A percentile compares a stretch with the other conserved stretches of the same genome.
These are phyloP conservation scores for Cetonia aurata DNA, from an alignment of 2,888 invertebrate species.

Conservation along the genomic window DNA sequence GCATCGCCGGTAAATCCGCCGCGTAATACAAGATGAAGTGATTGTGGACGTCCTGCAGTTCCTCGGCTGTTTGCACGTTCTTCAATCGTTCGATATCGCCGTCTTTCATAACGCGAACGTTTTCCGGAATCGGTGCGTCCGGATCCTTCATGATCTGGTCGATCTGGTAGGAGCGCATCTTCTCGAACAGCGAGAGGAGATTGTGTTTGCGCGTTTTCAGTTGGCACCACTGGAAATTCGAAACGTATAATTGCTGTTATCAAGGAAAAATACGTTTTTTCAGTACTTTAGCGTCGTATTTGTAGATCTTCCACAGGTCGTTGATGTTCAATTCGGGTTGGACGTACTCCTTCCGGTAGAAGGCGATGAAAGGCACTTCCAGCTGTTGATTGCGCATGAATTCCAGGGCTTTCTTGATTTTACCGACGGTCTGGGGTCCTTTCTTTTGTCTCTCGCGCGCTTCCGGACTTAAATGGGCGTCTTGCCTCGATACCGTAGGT, in stretches of 20 bases:
- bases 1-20: conserved; percentile 86
- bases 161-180: conserved; percentile 92
- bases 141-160: conserved; percentile 85
- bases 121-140: conserved; percentile 87
- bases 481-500: conserved; percentile 85
- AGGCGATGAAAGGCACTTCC: conserved; percentile 98
- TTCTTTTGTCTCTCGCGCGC: conserved; percentile 72
- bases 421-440: conserved; percentile 81
- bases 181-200: conserved; percentile 84
- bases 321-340: conserved; percentile 94
- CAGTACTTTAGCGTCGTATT: conserved; percentile 50
- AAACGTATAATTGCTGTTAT: conserved; percentile 9
- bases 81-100: conserved; percentile 86
- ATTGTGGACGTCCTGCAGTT: conserved; percentile 91
- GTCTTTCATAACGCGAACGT: conserved; percentile 84
- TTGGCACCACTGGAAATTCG: conserved; percentile 83
- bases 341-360: conserved; percentile 98
- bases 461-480: conserved; percentile 69
- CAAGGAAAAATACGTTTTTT: no score
- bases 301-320: conserved; percentile 98
- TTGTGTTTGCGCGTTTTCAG: conserved; percentile 87
- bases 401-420: conserved; percentile 93
- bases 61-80: conserved; percentile 87
- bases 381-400: conserved; percentile 96
- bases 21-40: conserved; percentile 95